Conservation (phyloP, 2,888 invertebrate species). For the Hymenopus coronatus region DNA sequence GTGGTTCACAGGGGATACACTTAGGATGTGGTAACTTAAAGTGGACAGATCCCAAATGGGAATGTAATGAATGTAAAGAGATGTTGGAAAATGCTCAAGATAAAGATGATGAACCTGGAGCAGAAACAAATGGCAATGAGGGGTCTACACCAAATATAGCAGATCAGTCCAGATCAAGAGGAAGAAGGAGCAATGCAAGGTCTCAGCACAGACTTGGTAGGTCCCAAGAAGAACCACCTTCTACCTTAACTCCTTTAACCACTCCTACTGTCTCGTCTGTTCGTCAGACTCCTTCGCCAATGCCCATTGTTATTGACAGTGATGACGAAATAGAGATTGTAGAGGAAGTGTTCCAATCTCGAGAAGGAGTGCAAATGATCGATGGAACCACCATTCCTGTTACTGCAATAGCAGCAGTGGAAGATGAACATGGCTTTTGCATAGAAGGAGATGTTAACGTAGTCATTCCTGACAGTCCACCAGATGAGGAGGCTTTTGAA, state of each 20-base stretch:
- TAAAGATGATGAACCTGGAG: neutral
- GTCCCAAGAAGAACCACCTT: neutral
- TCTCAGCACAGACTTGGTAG: neutral
- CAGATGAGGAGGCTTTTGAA: neutral
- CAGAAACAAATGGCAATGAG: neutral
- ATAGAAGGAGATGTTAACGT: constrained; percentile 1
- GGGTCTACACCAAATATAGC: neutral
- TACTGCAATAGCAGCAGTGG: neutral
- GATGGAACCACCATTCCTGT: constrained; percentile 2
- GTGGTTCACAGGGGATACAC: constrained; percentile 57
- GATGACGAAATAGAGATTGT: neutral
- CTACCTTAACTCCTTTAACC: neutral
- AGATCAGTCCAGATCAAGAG: neutral
- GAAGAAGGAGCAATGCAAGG: neutral
- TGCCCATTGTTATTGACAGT: neutral
- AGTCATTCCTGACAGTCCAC: neutral
- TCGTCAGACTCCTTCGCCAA: neutral
- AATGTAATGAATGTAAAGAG: constrained; percentile 48
- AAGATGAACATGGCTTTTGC: neutral
- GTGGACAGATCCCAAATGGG: constrained; percentile 44
- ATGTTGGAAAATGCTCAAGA: neutral
- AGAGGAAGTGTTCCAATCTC: neutral
- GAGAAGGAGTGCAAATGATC: neutral
- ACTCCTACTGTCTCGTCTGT: neutral
- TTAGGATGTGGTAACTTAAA: constrained; percentile 48